phyloP scores from a whole-genome alignment of 2,113 vertebrate genomes.

The Elephas maximus region DNA sequence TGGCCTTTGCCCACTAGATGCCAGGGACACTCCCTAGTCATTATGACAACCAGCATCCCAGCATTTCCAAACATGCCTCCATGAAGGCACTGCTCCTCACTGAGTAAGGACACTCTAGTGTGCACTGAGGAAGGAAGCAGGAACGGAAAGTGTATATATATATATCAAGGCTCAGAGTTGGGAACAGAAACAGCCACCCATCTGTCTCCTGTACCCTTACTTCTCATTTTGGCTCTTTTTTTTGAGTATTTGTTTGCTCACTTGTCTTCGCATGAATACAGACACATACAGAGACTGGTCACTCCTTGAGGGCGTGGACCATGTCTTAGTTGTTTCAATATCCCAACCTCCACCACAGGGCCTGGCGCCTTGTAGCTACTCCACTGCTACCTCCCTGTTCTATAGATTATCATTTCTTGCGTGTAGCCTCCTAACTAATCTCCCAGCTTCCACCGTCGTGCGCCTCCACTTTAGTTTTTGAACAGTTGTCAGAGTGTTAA shows the following conservation, averaged over 20 bases:
- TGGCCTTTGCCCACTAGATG: background rate
- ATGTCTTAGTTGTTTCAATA: background rate
- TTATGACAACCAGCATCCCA: background rate
- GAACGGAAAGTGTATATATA: background rate
- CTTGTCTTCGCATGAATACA: background rate
- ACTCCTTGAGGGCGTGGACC: background rate
- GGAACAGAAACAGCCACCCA: background rate
- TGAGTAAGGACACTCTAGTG: background rate
- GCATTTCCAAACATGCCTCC: background rate
- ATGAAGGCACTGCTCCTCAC: background rate
- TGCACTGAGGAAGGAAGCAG: background rate
- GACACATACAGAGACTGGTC: background rate
- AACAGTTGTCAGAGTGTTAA: background rate
- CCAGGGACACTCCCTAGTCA: background rate
- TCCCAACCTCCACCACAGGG: background rate
- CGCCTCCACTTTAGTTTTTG: background rate
- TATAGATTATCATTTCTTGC: background rate
- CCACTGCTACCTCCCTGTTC: background rate
- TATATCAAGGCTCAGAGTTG: background rate
- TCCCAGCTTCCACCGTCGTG: background rate
- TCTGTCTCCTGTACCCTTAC: background rate
- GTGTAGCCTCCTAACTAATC: background rate
- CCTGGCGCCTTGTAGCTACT: background rate
- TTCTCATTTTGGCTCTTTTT: background rate
- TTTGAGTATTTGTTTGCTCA: background rate